phyloP scores from a whole-genome alignment of 2,888 invertebrate species.

The Phytoseiulus persimilis region DNA sequence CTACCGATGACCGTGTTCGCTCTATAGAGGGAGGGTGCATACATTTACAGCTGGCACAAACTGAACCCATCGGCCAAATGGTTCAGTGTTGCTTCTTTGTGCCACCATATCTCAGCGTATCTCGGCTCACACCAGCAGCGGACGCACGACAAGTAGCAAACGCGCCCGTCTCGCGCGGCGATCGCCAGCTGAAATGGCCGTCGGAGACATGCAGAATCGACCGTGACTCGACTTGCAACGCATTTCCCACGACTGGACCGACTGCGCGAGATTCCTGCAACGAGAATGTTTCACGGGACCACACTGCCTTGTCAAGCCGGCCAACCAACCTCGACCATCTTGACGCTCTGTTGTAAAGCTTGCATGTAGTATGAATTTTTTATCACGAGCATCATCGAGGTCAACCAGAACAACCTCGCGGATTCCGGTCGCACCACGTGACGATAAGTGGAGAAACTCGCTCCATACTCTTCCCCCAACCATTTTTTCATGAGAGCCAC shows the following conservation, averaged over 20 bases:
- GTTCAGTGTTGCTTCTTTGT: slow-evolving; percentile 5
- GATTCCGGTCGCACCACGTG: too few relatives aligned
- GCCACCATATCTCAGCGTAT: neutral
- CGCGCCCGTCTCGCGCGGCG: neutral
- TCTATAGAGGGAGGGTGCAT: slow-evolving; percentile 5
- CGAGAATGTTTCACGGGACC: neutral
- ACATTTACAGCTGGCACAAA: slow-evolving; percentile 5
- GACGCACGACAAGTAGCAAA: neutral
- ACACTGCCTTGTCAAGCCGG: neutral
- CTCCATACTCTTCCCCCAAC: too few relatives aligned
- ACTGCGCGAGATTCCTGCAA: neutral
- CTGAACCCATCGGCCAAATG: slow-evolving; percentile 5
- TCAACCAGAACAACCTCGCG: too few relatives aligned
- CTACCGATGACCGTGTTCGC: neutral
- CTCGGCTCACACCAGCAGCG: neutral
- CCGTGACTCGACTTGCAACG: neutral
- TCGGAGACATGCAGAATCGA: neutral
- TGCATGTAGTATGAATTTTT: neutral
- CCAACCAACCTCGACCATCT: neutral
- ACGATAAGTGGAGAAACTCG: too few relatives aligned
- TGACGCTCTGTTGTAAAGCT: neutral
- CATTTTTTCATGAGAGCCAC: too few relatives aligned
- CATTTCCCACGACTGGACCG: neutral
- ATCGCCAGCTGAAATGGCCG: neutral
- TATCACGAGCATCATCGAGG: too few relatives aligned